phyloP scores from a whole-genome alignment of 1,140 invertebrate genomes.

The Epicauta chinensis region DNA sequence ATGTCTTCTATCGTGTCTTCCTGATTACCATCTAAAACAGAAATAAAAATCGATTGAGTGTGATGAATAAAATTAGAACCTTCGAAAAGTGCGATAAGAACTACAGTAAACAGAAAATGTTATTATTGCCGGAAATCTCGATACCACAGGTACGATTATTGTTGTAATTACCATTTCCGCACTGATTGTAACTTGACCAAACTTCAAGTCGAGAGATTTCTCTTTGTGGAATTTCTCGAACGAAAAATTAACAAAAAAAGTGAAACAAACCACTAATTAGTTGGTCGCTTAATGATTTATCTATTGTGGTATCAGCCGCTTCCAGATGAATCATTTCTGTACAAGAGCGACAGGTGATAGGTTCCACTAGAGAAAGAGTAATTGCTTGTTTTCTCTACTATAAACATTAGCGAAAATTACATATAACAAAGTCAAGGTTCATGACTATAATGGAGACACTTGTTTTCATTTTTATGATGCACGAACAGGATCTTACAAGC shows the following conservation, averaged over 20 bases:
- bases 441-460: too few species aligned
- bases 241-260: not conserved
- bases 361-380: too few species aligned
- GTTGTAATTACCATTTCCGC: slow-evolving; percentile 4
- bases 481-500: too few species aligned
- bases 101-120: slow-evolving; percentile 23
- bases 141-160: slow-evolving; percentile 32
- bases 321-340: too few species aligned
- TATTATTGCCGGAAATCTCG: slow-evolving; percentile 34
- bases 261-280: slow-evolving; percentile 1
- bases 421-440: too few species aligned
- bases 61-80: slow-evolving; percentile 29
- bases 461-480: too few species aligned
- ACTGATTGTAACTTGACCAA: slow-evolving; percentile 7
- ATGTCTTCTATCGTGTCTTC: slow-evolving; percentile 13
- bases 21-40: slow-evolving; percentile 9
- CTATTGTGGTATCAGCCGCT: slow-evolving; percentile 6
- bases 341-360: too few species aligned
- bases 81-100: slow-evolving; percentile 20
- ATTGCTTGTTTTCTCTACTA: too few species aligned
- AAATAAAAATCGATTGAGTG: not conserved
- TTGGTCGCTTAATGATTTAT: slow-evolving; percentile 1
- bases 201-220: slow-evolving; percentile 7
- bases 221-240: slow-evolving; percentile 3
- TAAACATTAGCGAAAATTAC: too few species aligned